Percentiles rank a stretch among this genome's conserved stretches.
Conservation (phyloP, 2,888 invertebrate genomes). For the Himalopsyche kuldschensis region DNA sequence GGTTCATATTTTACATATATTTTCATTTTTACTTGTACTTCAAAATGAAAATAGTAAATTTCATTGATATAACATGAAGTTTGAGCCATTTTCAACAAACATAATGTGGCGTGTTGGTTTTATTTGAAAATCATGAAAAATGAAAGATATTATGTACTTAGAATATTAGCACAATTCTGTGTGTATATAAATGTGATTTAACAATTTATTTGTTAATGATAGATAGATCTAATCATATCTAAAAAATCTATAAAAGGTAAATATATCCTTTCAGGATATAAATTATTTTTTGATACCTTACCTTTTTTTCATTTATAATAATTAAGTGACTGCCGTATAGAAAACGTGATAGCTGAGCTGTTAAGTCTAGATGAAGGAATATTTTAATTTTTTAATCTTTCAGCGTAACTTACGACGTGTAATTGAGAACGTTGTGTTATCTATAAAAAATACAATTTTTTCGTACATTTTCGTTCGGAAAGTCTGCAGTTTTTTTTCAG, state of each 20-base stretch:
- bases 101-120: too few relatives aligned
- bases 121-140: too few relatives aligned
- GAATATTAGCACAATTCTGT: too few relatives aligned
- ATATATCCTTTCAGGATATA: not conserved
- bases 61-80: too few relatives aligned
- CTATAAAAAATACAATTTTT: not conserved
- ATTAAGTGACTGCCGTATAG: constrained; percentile 32
- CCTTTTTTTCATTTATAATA: not conserved
- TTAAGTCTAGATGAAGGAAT: not conserved
- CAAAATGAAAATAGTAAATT: too few relatives aligned
- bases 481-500: not conserved
- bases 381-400: not conserved
- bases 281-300: not conserved
- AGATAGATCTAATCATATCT: not conserved
- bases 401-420: constrained; percentile 16
- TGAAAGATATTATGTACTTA: too few relatives aligned
- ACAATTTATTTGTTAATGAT: too few relatives aligned
- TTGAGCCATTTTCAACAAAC: too few relatives aligned
- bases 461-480: constrained; percentile 3
- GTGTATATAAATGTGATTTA: too few relatives aligned
- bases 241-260: not conserved
- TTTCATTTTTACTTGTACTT: too few relatives aligned
- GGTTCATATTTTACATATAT: too few relatives aligned
- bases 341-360: constrained; percentile 27
- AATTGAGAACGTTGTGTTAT: constrained; percentile 10